Evolutionary conservation across 2,113 vertebrate species (phyloP).

Genomic region (Gavialis gangeticus): DNA sequence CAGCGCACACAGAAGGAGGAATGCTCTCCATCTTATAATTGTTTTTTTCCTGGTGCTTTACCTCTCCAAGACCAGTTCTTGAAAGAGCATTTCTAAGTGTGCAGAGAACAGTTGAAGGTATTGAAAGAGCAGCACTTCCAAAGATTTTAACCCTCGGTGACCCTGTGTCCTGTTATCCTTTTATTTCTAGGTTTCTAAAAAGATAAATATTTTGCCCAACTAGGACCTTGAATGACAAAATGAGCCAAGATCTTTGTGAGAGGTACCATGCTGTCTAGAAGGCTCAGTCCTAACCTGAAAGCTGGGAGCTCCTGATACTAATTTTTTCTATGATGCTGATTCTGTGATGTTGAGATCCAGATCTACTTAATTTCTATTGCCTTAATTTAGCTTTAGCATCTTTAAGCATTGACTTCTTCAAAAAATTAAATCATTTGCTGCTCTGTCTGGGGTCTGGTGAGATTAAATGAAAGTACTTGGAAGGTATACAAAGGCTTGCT

Average conservation of each 20-base stretch:
- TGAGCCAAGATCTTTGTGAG: slow-evolving; percentile 29
- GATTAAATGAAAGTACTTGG: neutral
- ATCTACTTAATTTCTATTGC: slow-evolving; percentile 19
- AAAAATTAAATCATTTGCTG: neutral
- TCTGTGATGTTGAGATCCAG: neutral
- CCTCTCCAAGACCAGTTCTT: slow-evolving; percentile 39
- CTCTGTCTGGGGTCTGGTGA: neutral
- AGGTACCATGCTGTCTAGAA: neutral
- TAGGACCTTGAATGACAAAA: neutral
- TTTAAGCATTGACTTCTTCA: neutral
- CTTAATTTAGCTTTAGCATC: slow-evolving; percentile 28
- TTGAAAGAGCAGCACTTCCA: slow-evolving; percentile 45
- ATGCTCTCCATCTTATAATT: neutral
- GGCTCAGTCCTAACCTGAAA: neutral
- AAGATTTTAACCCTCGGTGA: slow-evolving; percentile 41
- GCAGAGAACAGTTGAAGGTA: slow-evolving; percentile 37
- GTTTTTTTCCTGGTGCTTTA: slow-evolving; percentile 23
- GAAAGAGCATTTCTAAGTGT: slow-evolving; percentile 46
- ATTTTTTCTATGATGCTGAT: slow-evolving; percentile 15
- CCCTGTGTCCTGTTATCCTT: slow-evolving; percentile 9
- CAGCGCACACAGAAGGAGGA: neutral
- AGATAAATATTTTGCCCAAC: slow-evolving; percentile 44
- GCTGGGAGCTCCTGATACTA: neutral
- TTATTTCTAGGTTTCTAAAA: slow-evolving; percentile 11
- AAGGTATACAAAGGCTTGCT: slow-evolving; percentile 35